A percentile compares a stretch with the other conserved stretches of the same genome.
phyloP scores from a whole-genome alignment of 1,140 invertebrate genomes.

The Anoplophora glabripennis region DNA sequence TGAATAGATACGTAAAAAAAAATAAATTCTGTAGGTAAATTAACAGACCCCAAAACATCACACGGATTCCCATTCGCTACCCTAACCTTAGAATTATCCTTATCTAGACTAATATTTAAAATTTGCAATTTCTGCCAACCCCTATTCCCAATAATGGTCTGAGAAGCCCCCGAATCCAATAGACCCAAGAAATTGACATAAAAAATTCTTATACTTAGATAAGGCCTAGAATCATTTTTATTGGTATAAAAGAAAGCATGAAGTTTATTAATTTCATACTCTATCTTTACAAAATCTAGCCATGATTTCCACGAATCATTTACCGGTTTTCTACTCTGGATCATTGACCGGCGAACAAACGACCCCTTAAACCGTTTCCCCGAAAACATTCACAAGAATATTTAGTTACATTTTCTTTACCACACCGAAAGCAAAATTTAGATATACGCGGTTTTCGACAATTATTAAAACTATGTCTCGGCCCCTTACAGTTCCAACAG shows the following conservation, averaged over 20 bases:
- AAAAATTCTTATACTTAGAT: constrained; percentile 1
- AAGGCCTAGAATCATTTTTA: constrained; percentile 4
- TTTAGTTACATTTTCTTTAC: neutral
- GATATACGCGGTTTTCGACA: neutral
- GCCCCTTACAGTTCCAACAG: constrained; percentile 4
- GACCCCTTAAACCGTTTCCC: neutral
- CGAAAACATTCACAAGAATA: neutral
- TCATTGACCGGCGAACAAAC: neutral
- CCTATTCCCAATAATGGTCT: neutral
- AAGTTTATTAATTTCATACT: neutral
- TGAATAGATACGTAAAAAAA: too few species aligned
- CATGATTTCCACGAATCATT: neutral
- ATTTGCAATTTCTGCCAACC: constrained; percentile 1
- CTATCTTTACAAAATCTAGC: neutral
- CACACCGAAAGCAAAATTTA: constrained; percentile 1
- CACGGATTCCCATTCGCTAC: neutral
- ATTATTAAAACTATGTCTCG: neutral
- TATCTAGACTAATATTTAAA: too few species aligned
- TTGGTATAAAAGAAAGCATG: neutral
- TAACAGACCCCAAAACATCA: neutral
- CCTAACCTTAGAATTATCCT: too few species aligned
- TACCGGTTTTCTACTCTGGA: neutral
- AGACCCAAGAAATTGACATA: neutral
- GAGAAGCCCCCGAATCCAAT: constrained; percentile 6
- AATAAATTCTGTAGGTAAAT: neutral